Base-by-base conservation (phyloP, 2,888 invertebrate genomes). In the Drosophila pseudotalamancana region DNA sequence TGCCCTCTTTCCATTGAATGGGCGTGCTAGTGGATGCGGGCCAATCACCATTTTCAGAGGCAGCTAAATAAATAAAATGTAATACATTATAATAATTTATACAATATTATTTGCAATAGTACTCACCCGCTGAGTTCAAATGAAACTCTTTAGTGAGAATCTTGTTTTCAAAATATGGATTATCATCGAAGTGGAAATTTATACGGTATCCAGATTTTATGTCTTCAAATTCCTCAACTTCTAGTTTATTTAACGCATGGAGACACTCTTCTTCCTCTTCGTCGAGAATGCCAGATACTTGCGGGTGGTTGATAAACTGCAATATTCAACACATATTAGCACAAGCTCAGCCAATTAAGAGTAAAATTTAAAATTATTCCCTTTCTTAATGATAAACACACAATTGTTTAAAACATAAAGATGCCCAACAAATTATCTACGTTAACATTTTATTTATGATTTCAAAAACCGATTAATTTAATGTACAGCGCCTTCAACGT, bases 181-280 rank as follows among this genome's bases (percentile, higher is more conserved):
- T 97, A 77, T 94, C 94, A 77, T 95, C 95, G 88, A 97, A 97
- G 82, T 94, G 92, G 89, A 96, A 95, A 89, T 94, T 94, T 84
- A 96, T 95, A 87, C 94, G 93, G 91, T 96, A 97, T 3, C 97
- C 97, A 19, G 95, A 95, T 91, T 96, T 96, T 67, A 96, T 96
- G 89, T 97, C 96, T 85, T 97, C 97, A 88, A 96, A 96, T 89
- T 97, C 96, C 89, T 96, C 96, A 11, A 97, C 96, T 91, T 97
- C 95, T 65, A 96, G 89, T 90, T 95, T 95, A 40, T 92, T 93
- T 76, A 96, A 91, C 80, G 94, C 94, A 85, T 95, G 94, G 46
- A 96, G 91, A 73, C 95, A 95, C 90, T 96, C 96, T 90, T 97
- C 96, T 89, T 97, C 97, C 67, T 96, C 95, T 87, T 97, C 96